Percentiles rank a stretch among this genome's conserved stretches.
Evolutionary conservation across 2,797 vertebrate genomes (phyloP).

Genomic region (Buceros bicornis): DNA sequence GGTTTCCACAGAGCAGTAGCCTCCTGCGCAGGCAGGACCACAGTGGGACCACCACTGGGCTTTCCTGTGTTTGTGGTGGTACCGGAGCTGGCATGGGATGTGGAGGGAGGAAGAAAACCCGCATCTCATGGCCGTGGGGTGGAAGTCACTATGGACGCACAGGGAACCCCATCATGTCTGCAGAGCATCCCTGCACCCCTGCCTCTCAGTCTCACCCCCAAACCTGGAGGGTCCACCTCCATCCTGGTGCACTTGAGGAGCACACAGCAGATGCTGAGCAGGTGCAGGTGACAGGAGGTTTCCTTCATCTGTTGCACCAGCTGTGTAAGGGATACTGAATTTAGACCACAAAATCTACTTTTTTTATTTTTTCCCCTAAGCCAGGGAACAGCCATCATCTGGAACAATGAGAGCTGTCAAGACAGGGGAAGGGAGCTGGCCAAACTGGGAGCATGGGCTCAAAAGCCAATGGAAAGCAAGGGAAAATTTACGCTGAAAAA

Average conservation of each 20-base stretch:
- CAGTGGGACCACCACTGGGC: accelerated
- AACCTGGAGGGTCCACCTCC: not conserved
- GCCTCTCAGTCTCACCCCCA: accelerated
- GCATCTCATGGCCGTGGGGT: not conserved
- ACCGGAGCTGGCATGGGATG: accelerated
- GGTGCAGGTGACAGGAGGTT: accelerated
- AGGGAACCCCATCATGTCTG: accelerated
- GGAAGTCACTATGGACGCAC: not conserved
- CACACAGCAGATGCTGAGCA: accelerated
- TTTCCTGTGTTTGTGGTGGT: not conserved
- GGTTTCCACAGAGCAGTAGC: not conserved
- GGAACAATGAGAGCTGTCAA: constrained; percentile 64
- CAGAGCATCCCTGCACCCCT: not conserved
- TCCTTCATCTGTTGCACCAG: not conserved
- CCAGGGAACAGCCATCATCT: constrained; percentile 41
- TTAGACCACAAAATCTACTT: not conserved
- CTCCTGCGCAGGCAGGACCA: not conserved
- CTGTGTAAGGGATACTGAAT: not conserved
- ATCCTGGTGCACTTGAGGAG: not conserved
- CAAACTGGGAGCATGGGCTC: not conserved
- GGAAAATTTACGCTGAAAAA: constrained; percentile 14
- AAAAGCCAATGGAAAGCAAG: not conserved
- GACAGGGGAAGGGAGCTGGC: not conserved
- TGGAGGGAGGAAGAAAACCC: not conserved
- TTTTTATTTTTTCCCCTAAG: not conserved